phyloP scores from a whole-genome alignment of 30 jellyfish, hydroid and myxozoan genomes.

The Cassiopea xamachana region DNA sequence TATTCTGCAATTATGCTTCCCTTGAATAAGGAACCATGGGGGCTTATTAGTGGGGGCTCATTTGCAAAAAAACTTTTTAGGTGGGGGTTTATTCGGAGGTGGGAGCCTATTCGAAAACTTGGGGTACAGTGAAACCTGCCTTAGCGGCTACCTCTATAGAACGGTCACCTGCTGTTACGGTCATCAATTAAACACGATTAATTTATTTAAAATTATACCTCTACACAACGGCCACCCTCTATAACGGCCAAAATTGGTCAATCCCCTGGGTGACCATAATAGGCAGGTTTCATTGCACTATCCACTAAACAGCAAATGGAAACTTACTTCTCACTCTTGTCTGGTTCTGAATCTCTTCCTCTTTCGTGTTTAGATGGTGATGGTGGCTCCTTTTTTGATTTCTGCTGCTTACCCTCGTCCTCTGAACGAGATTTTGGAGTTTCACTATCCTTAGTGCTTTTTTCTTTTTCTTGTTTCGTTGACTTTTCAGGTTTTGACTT shows the following conservation, averaged over 20 bases:
- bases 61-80: too few species aligned
- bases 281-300: too few species aligned
- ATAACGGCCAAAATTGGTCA: too few species aligned
- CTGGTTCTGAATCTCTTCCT: conserved; percentile 49
- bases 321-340: conserved; percentile 59
- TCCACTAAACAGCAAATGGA: background rate
- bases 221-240: too few species aligned
- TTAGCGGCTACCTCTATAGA: background rate
- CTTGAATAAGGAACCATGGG: too few species aligned
- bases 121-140: too few species aligned
- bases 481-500: conserved; percentile 33
- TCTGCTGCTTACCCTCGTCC: conserved; percentile 54
- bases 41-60: too few species aligned
- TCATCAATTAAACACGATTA: background rate
- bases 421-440: conserved; percentile 69
- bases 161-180: background rate
- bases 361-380: conserved; percentile 71
- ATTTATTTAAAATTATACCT: too few species aligned
- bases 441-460: conserved; percentile 29
- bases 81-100: too few species aligned
- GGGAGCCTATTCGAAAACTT: too few species aligned
- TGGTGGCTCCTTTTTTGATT: conserved; percentile 26
- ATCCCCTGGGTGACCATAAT: too few species aligned
- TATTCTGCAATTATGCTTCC: too few species aligned
- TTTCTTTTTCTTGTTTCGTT: conserved; percentile 25